Conservation (phyloP, 2,888 invertebrate species). For the Apotomis capreana region DNA sequence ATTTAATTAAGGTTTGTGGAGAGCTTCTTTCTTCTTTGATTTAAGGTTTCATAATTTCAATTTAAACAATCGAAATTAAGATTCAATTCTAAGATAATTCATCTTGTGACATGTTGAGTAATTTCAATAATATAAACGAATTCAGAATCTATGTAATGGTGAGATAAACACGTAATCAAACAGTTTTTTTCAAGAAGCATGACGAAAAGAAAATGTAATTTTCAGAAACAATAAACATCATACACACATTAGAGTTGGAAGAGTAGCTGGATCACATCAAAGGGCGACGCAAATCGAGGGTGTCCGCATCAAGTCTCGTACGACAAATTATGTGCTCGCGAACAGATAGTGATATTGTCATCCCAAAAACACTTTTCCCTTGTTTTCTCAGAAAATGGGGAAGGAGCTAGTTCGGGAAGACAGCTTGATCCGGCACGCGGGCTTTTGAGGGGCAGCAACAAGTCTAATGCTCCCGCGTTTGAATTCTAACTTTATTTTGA, state of each 20-base stretch:
- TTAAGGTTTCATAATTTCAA: too few species aligned
- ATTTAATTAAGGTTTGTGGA: too few species aligned
- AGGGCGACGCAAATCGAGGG: constrained; percentile 56
- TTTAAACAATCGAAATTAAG: too few species aligned
- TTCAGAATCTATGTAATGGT: not conserved
- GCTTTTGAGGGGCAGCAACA: constrained; percentile 75
- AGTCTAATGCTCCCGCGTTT: constrained; percentile 61
- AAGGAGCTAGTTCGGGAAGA: constrained; percentile 74
- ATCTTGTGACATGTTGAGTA: too few species aligned
- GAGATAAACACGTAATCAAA: constrained; percentile 2
- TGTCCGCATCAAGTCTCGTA: constrained; percentile 64
- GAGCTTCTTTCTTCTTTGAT: too few species aligned
- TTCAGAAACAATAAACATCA: constrained; percentile 51
- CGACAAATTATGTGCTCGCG: constrained; percentile 73
- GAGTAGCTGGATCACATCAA: constrained; percentile 53
- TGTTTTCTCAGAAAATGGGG: constrained; percentile 71
- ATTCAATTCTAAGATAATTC: too few species aligned
- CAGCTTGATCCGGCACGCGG: constrained; percentile 75
- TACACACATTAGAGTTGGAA: constrained; percentile 46
- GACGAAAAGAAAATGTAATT: constrained; percentile 24
- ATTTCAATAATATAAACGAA: too few species aligned
- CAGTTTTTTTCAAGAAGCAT: constrained; percentile 3
- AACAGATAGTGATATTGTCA: constrained; percentile 74
- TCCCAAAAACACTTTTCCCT: constrained; percentile 73
- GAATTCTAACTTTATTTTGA: constrained; percentile 60